A percentile compares a stretch with the other conserved stretches of the same genome.
These are phyloP conservation scores for Gallinago media DNA, from an alignment of 2,113 vertebrate species.

Conservation along the genomic window DNA sequence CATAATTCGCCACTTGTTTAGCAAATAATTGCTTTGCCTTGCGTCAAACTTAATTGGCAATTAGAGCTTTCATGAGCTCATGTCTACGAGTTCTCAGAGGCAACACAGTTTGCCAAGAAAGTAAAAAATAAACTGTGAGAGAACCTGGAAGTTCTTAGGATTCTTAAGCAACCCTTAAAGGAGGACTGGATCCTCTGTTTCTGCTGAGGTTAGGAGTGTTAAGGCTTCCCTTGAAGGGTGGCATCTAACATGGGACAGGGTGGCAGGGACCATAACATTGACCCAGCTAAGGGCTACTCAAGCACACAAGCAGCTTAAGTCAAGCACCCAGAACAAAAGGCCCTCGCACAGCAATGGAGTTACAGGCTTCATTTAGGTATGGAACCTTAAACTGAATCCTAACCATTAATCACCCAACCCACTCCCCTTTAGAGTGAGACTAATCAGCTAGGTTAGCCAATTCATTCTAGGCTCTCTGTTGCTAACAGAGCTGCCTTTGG, in stretches of 20 bases:
- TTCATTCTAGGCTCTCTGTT: neutral
- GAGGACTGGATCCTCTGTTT: neutral
- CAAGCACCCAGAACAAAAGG: neutral
- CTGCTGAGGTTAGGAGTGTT: neutral
- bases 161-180: neutral
- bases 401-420: neutral
- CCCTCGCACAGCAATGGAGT: neutral
- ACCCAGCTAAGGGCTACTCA: neutral
- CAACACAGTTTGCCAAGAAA: constrained; percentile 18
- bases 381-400: neutral
- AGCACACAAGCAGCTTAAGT: neutral
- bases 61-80: constrained; percentile 18
- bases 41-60: constrained; percentile 18
- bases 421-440: neutral
- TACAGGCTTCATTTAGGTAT: neutral
- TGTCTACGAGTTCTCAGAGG: neutral
- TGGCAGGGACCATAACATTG: neutral
- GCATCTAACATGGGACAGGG: no score
- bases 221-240: neutral
- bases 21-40: constrained; percentile 18
- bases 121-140: constrained; percentile 17
- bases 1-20: neutral
- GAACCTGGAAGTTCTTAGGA: neutral
- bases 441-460: neutral
- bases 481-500: neutral